These are phyloP conservation scores for Ciconia nigra DNA, from an alignment of 2,797 vertebrate genomes.

Conservation along the genomic window DNA sequence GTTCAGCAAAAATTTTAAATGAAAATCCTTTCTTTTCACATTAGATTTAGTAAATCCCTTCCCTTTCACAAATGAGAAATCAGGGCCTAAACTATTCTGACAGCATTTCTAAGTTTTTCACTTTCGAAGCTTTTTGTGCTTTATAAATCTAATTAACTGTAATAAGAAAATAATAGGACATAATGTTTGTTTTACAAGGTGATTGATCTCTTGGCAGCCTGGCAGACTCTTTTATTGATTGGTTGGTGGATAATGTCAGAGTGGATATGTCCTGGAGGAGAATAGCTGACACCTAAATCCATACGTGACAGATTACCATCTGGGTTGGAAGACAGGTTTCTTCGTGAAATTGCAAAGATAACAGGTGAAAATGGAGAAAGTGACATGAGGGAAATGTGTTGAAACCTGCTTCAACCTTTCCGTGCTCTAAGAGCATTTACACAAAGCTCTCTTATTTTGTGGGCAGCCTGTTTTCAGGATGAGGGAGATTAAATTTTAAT, in stretches of 20 bases:
- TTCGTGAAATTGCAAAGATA: constrained; percentile 41
- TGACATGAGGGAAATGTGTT: constrained; percentile 57
- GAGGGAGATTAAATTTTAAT: constrained; percentile 55
- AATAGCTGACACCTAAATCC: constrained; percentile 66
- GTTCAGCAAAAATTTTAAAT: constrained; percentile 30
- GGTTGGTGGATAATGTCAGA: constrained; percentile 60
- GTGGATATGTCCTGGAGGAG: constrained; percentile 61
- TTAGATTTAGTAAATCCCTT: constrained; percentile 48
- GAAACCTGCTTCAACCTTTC: constrained; percentile 57
- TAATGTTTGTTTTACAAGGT: constrained; percentile 63
- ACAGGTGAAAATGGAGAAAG: constrained; percentile 64
- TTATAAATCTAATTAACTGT: constrained; percentile 61
- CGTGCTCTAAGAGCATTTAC: constrained; percentile 31
- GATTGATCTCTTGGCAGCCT: constrained; percentile 65
- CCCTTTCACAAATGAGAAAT: constrained; percentile 5
- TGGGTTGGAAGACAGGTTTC: constrained; percentile 53
- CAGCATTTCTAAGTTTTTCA: constrained; percentile 25
- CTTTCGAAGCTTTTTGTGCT: constrained; percentile 1
- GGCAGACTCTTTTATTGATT: constrained; percentile 58
- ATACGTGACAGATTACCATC: constrained; percentile 64
- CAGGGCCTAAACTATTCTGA: constrained; percentile 35
- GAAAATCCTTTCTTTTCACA: constrained; percentile 46
- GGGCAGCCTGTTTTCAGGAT: constrained; percentile 27
- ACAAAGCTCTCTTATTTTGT: constrained; percentile 33
- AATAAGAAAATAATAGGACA: constrained; percentile 62